Base-by-base conservation (phyloP, 2,113 vertebrate species). In the Perognathus longimembris region DNA sequence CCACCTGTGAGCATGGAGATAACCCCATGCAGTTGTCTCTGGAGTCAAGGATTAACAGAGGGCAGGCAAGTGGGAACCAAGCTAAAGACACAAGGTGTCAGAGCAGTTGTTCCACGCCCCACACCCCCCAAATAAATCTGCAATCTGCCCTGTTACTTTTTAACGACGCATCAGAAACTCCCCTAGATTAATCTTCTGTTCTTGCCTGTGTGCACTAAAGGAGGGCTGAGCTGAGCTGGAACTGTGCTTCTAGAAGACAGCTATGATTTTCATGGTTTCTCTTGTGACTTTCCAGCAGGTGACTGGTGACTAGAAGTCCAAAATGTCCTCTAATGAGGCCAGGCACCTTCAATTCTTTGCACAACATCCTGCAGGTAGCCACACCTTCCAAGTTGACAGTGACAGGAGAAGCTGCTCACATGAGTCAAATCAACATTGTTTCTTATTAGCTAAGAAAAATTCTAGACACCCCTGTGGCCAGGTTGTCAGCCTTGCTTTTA, bases 251-350 rank as follows among this genome's bases (percentile, higher is more conserved):
- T 24, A 82, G 59, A 89, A 59, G 34, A 78, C 50, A 34, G 67
- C 34, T 67, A 38, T 80, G 59, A n/a, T 73, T 83, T 54, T 57
- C 36, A 22, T 24, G 12, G 34, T 88, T 71, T 42, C 61, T 40
- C 64, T 36, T 73, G 21, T 74, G 30, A 89, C 71, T 77, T 11
- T 40, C 59, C 36, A 94, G 40, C 34, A 90, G 15, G 50, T 18
- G 9, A 61, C 59, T 61, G 45, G 50, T 18, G 9, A 61, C 59
- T 61, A 45, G 6, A 89, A 81, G 50, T 54, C 66, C 28, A 78
- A 20, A n/a, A 14, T 81, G 18, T 28, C 59, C 38, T 69, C 79
- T 91, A 95, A 63, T 69, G 71, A 83, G 36, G 81, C 79, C 32
- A 42, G 45, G 14, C 64, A 54, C 28, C 77, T 54, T 74, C 75